Percentiles rank a stretch among this genome's conserved stretches.
Evolutionary conservation across 2,888 invertebrate species (phyloP).

Genomic region (Hirtodrosophila histrioides): DNA sequence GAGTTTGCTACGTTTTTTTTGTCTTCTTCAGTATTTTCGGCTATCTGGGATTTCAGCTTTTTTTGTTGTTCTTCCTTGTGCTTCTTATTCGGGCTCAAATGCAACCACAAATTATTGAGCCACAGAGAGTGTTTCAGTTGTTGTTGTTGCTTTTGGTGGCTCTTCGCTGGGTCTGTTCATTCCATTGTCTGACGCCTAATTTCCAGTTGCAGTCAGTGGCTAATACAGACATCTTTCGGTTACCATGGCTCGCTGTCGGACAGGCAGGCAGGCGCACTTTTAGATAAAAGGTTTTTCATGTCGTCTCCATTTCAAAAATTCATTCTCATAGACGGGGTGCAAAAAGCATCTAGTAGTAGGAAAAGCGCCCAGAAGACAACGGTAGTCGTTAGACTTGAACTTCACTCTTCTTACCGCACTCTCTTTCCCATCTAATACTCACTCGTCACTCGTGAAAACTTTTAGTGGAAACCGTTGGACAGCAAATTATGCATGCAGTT

Average conservation of each 20-base stretch:
- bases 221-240: conserved; percentile 73
- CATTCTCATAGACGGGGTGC: conserved; percentile 52
- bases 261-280: conserved; percentile 64
- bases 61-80: conserved; percentile 6
- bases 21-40: no score
- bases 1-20: conserved; percentile 27
- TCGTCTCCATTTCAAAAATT: conserved; percentile 71
- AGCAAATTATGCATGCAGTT: conserved; percentile 72
- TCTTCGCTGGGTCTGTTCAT: conserved; percentile 27
- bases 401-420: no score
- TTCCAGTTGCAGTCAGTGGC: conserved; percentile 68
- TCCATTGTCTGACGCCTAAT: conserved; percentile 60
- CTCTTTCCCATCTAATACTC: no score
- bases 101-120: conserved; percentile 66
- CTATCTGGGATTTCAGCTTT: conserved; percentile 23
- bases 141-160: conserved; percentile 28
- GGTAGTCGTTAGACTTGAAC: conserved; percentile 28
- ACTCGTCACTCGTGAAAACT: conserved; percentile 58
- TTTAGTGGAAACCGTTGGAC: conserved; percentile 69
- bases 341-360: conserved; percentile 39
- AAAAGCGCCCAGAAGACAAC: conserved; percentile 16
- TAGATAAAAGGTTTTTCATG: conserved; percentile 79
- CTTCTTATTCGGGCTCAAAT: conserved; percentile 30
- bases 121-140: conserved; percentile 25
- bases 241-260: conserved; percentile 13